Percentiles rank a stretch among this genome's conserved stretches.
phyloP scores from a whole-genome alignment of 1,140 invertebrate species.

The Sarcophaga peregrina region DNA sequence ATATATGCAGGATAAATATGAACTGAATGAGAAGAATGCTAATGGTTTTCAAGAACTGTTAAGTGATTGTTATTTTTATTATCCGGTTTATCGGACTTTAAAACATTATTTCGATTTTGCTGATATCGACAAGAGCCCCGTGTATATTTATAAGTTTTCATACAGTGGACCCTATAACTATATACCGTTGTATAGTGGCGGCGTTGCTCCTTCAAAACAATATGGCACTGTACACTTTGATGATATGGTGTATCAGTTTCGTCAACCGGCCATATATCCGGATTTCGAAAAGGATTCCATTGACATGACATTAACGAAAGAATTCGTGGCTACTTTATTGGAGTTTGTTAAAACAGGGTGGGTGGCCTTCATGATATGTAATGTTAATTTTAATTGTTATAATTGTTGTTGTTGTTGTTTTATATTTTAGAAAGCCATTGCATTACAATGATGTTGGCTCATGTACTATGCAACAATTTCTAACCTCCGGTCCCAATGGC shows the following conservation, averaged over 20 bases:
- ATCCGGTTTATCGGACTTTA: background rate
- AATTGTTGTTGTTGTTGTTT: background rate
- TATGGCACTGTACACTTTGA: slow-evolving; percentile 2
- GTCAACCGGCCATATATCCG: background rate
- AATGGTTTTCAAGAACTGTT: slow-evolving; percentile 39
- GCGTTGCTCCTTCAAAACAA: background rate
- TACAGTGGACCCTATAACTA: background rate
- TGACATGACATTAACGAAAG: slow-evolving; percentile 26
- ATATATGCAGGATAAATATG: slow-evolving; percentile 17
- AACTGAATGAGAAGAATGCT: slow-evolving; percentile 28
- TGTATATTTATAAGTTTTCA: slow-evolving; percentile 12
- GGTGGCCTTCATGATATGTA: background rate
- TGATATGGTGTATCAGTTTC: background rate
- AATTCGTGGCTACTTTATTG: slow-evolving; percentile 17
- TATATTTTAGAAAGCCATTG: background rate
- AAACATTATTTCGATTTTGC: slow-evolving; percentile 17
- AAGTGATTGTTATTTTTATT: slow-evolving; percentile 53
- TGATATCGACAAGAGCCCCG: background rate
- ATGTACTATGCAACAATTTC: slow-evolving; percentile 20
- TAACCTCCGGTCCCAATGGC: background rate
- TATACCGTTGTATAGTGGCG: background rate
- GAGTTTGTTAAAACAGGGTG: slow-evolving; percentile 34
- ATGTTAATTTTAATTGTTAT: background rate
- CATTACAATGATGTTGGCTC: background rate
- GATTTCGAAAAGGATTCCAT: slow-evolving; percentile 14